These are phyloP conservation scores for Synaphobranchus kaupii DNA, from an alignment of 2,797 vertebrate genomes.

Conservation along the genomic window DNA sequence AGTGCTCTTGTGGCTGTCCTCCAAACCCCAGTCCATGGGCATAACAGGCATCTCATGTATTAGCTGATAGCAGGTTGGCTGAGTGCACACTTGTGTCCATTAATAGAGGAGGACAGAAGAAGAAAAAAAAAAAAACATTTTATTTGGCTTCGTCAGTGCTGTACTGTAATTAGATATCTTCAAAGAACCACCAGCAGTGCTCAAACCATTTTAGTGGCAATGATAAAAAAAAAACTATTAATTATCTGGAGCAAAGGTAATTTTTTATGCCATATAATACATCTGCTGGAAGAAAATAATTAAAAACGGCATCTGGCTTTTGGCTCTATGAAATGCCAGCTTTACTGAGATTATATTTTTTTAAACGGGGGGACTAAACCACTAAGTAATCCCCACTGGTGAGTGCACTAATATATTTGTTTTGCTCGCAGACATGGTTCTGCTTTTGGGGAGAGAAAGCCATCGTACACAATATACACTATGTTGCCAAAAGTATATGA, in stretches of 20 bases:
- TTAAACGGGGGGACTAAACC: conserved; percentile 52
- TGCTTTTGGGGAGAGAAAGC: conserved; percentile 35
- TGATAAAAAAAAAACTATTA: conserved; percentile 24
- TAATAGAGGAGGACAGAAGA: not conserved
- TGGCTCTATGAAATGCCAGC: conserved; percentile 52
- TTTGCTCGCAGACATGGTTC: conserved; percentile 40
- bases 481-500: no score
- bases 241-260: conserved; percentile 14
- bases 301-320: conserved; percentile 54
- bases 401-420: conserved; percentile 60
- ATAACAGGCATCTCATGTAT: not conserved
- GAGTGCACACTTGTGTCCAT: not conserved
- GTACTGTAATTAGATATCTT: not conserved
- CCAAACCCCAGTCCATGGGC: no score
- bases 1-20: no score
- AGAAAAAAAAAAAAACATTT: not conserved
- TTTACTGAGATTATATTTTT: conserved; percentile 60
- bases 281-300: conserved; percentile 51
- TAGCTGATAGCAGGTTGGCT: not conserved
- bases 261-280: conserved; percentile 37
- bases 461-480: not conserved
- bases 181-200: not conserved
- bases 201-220: not conserved
- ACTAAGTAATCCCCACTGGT: conserved; percentile 54
- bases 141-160: not conserved